These are phyloP conservation scores for Megamerina dolium DNA, from an alignment of 2,888 invertebrate genomes.

Conservation along the genomic window DNA sequence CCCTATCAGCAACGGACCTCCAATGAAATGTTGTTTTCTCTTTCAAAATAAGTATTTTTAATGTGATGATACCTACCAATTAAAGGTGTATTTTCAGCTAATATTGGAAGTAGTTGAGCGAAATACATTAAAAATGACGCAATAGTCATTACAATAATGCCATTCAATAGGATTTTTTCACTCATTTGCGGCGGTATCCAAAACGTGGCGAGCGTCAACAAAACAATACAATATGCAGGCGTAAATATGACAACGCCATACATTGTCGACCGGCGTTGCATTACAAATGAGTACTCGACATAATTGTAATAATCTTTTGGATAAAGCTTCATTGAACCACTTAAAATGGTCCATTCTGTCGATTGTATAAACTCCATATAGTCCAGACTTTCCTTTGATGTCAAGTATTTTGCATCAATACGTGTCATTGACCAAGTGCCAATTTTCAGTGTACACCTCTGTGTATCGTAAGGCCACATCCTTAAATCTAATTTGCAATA, in stretches of 20 bases:
- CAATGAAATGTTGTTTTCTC: background rate
- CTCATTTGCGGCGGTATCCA: slow-evolving; percentile 63
- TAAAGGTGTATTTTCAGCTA: slow-evolving; percentile 50
- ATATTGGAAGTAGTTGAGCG: slow-evolving; percentile 52
- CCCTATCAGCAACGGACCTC: no score
- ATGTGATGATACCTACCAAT: slow-evolving; percentile 40
- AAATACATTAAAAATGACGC: slow-evolving; percentile 61
- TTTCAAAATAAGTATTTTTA: background rate
- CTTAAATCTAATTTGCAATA: slow-evolving; percentile 62
- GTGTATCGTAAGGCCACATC: slow-evolving; percentile 71
- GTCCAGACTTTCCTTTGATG: slow-evolving; percentile 48
- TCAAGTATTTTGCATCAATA: slow-evolving; percentile 46
- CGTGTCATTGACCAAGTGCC: slow-evolving; percentile 68
- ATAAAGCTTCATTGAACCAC: slow-evolving; percentile 21
- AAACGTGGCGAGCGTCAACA: slow-evolving; percentile 57
- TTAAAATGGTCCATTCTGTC: slow-evolving; percentile 47
- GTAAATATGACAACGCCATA: slow-evolving; percentile 58
- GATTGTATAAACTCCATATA: slow-evolving; percentile 36
- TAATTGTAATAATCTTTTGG: slow-evolving; percentile 39
- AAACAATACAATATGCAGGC: slow-evolving; percentile 59
- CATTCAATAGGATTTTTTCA: slow-evolving; percentile 59
- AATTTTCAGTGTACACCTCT: slow-evolving; percentile 61
- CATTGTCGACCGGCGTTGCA: slow-evolving; percentile 55
- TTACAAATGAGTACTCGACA: slow-evolving; percentile 33
- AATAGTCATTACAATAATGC: slow-evolving; percentile 56